Base-by-base conservation (phyloP, 2,113 vertebrate genomes). In the Lophochroa leadbeateri region DNA sequence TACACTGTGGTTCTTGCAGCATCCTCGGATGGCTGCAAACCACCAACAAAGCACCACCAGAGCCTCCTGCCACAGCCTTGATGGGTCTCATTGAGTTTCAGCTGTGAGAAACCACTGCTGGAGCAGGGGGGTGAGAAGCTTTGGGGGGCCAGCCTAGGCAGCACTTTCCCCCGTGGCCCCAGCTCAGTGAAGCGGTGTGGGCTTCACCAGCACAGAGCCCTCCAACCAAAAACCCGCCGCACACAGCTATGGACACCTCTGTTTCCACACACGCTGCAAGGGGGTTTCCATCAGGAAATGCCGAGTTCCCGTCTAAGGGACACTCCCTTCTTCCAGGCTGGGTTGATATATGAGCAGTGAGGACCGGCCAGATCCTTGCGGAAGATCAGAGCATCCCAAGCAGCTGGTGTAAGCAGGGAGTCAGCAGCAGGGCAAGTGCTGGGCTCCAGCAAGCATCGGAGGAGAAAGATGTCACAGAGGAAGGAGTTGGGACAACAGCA, bases 191-290 rank as follows among this genome's bases (percentile, higher is more conserved):
- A 23, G 70, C 27, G 41, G 24, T 0, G 4, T 16, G 58, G 47
- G 50, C 52, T 9, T 11, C 33, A 33, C 21, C 23, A 25, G 41
- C 0, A 0, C 58, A 1, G 0, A 46, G 43, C 14, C 44, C 27
- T 28, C 46, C n/a, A 57, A 91, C 74, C 67, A 17, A 60, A 86
- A 86, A 6, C 21, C n/a, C 6, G 1, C 57, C 6, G 0, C 13
- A 13, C 23, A 3, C 13, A 5, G 0, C 37, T 19, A 2, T 0
- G 0, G 72, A 29, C 19, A 27, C 58, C 21, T 72, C 39, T 28
- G 47, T 16, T 81, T 71, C 64, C 86, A 57, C 27, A 6, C 35
- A 44, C 69, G 39, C 65, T 11, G 52, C 2, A 2, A 81, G 72
- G 72, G 69, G 15, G 12, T 82, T 81, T 90, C 88, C 82, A 13